These are phyloP conservation scores for Parnassius mnemosyne DNA, from an alignment of 2,888 invertebrate species.

Conservation along the genomic window DNA sequence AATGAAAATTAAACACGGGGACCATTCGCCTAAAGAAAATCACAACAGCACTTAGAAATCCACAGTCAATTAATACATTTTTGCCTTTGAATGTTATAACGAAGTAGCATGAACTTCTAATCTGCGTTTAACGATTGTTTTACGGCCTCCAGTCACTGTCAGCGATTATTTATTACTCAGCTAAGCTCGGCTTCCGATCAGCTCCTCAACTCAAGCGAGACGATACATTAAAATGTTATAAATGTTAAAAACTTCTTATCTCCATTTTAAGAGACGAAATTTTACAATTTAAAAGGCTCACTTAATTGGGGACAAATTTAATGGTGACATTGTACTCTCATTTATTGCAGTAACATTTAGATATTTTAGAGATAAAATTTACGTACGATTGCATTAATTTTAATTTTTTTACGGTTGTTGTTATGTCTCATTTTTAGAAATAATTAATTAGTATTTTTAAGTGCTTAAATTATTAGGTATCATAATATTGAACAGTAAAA, in stretches of 20 bases:
- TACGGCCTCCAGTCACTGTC: conserved; percentile 52
- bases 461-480: too few relatives aligned
- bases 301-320: conserved; percentile 24
- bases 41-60: background rate
- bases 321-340: conserved; percentile 16
- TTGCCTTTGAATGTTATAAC: conserved; percentile 27
- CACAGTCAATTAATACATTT: conserved; percentile 7
- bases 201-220: conserved; percentile 29
- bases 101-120: conserved; percentile 47
- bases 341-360: conserved; percentile 6
- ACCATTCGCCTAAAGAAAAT: background rate
- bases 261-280: conserved; percentile 3
- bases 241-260: conserved; percentile 18
- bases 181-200: conserved; percentile 54
- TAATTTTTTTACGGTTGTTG: too few relatives aligned
- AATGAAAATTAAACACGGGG: background rate
- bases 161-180: conserved; percentile 59
- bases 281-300: conserved; percentile 7
- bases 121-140: conserved; percentile 65
- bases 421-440: too few relatives aligned
- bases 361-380: background rate
- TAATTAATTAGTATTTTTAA: too few relatives aligned
- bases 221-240: conserved; percentile 22
- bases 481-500: too few relatives aligned
- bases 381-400: background rate